phyloP scores from a whole-genome alignment of 2,797 vertebrate species.

The Sitta carolinensis region DNA sequence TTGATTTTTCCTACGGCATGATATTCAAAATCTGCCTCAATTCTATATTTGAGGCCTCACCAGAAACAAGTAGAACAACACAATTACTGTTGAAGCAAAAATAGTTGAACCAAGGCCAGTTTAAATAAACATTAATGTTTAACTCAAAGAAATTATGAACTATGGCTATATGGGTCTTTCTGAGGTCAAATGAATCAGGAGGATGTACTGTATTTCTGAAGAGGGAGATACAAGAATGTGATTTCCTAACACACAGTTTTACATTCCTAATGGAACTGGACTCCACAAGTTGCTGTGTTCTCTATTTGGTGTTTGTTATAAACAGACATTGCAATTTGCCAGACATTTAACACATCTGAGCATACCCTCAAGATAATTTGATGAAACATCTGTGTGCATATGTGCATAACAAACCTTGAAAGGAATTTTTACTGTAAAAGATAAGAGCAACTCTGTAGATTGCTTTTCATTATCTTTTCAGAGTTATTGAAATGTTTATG shows the following conservation, averaged over 20 bases:
- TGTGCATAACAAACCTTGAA: background rate
- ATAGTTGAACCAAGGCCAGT: background rate
- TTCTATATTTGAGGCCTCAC: background rate
- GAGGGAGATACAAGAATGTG: slow-evolving; percentile 4
- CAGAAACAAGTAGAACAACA: background rate
- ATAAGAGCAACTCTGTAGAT: background rate
- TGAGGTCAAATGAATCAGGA: slow-evolving; percentile 8
- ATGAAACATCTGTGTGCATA: slow-evolving; percentile 32
- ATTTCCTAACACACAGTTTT: background rate
- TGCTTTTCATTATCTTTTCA: background rate
- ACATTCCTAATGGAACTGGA: background rate
- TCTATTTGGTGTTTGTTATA: slow-evolving; percentile 35
- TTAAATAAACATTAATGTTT: background rate
- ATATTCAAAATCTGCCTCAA: background rate
- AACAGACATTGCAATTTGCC: slow-evolving; percentile 18
- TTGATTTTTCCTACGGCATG: background rate
- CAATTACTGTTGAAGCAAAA: background rate
- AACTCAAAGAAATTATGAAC: background rate
- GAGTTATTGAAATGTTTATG: background rate
- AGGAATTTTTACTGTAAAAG: slow-evolving; percentile 45
- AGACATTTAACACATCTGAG: background rate
- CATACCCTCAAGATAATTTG: background rate
- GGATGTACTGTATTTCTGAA: background rate
- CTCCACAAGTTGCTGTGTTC: slow-evolving; percentile 13
- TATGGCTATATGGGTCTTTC: background rate